Evolutionary conservation across 2,888 invertebrate species (phyloP).

Genomic region (Euspilapteryx auroguttella): DNA sequence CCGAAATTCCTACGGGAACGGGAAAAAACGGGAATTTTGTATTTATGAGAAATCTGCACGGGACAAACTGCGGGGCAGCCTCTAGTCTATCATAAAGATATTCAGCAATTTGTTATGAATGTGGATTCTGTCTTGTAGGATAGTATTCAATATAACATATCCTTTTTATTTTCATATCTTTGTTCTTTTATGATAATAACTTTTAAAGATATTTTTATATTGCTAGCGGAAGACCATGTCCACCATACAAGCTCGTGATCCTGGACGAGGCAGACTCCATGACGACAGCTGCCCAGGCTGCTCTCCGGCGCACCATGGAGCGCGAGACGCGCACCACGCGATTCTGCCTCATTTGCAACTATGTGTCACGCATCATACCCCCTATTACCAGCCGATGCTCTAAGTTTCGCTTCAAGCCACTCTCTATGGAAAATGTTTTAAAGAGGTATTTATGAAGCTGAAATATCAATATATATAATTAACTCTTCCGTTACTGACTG

Average conservation of each 20-base stretch:
- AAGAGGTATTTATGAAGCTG: too few species aligned
- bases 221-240: slow-evolving; percentile 80
- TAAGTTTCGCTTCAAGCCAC: slow-evolving; percentile 95
- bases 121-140: too few species aligned
- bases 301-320: slow-evolving; percentile 96
- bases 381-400: slow-evolving; percentile 97
- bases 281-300: slow-evolving; percentile 96
- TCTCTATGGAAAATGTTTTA: slow-evolving; percentile 71
- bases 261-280: slow-evolving; percentile 99
- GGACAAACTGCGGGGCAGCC: too few species aligned
- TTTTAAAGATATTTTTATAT: slow-evolving; percentile 5
- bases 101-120: too few species aligned
- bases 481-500: too few species aligned
- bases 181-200: not conserved
- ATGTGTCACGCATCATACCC: slow-evolving; percentile 96
- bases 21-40: too few species aligned
- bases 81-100: too few species aligned
- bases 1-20: too few species aligned
- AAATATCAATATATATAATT: too few species aligned
- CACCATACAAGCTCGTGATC: slow-evolving; percentile 94
- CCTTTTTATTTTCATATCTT: too few species aligned
- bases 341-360: slow-evolving; percentile 98
- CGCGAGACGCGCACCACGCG: slow-evolving; percentile 91
- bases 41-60: too few species aligned
- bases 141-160: too few species aligned